A percentile compares a stretch with the other conserved stretches of the same genome.
Conservation (phyloP, 2,113 vertebrate species). For the Poicephalus meyeri region DNA sequence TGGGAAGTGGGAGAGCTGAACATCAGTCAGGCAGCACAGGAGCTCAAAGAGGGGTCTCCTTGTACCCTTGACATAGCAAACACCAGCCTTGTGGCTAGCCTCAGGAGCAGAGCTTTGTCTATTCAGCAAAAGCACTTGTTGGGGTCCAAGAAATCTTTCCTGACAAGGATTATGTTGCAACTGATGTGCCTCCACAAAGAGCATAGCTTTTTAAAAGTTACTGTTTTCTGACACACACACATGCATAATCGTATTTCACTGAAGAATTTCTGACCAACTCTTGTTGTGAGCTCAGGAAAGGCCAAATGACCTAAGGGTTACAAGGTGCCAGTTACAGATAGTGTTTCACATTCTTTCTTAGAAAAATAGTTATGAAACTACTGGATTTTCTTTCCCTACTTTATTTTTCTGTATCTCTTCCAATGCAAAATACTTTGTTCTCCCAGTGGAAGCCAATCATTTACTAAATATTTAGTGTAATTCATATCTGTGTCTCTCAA, state of each 20-base stretch:
- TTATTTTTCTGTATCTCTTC: conserved; percentile 33
- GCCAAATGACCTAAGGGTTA: conserved; percentile 34
- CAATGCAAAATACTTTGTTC: conserved; percentile 32
- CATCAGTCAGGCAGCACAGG: background rate
- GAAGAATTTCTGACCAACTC: background rate
- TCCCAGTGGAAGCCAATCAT: conserved; percentile 45
- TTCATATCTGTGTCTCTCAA: conserved; percentile 8
- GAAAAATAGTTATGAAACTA: conserved; percentile 57
- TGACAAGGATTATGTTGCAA: background rate
- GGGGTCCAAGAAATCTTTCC: background rate
- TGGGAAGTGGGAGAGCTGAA: background rate
- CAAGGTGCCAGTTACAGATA: conserved; percentile 58
- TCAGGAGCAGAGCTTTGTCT: background rate
- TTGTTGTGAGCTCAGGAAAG: background rate
- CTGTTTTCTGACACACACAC: background rate
- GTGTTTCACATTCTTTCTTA: conserved; percentile 62
- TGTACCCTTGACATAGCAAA: background rate
- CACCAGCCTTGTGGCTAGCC: background rate
- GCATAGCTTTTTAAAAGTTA: background rate
- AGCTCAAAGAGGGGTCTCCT: background rate
- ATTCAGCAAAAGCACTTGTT: background rate
- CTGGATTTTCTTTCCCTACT: background rate
- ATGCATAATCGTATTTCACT: background rate
- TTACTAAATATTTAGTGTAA: conserved; percentile 55
- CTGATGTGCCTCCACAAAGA: background rate